Evolutionary conservation across 2,113 vertebrate genomes (phyloP), one percentile per base, ranked within the genome.

Genomic region (Carassius gibelio): DNA sequence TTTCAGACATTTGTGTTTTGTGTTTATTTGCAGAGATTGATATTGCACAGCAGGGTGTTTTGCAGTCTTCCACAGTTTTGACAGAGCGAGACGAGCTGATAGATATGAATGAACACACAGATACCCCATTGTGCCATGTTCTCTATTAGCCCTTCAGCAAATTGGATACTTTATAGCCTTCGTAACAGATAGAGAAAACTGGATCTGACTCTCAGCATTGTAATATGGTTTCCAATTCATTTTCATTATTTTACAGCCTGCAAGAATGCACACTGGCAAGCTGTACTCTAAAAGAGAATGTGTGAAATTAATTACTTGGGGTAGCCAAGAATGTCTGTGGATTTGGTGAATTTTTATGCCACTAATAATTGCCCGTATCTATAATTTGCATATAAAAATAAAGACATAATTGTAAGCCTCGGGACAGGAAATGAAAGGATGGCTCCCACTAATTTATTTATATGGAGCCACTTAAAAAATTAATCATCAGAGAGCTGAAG

Each of bases 331-430:
- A 87, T 84, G 87, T 55, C 75, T 87, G 83, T 69, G 86, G 78
- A 48, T 84, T 66, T 82, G 64, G 62, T 81, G 68, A 59, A 84
- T 75, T 85, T 80, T 83, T 75, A 55, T 62, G 50, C 79, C 61
- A 76, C 82, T 80, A 89, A 87, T 75, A 87, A 85, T 77, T 55
- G 15, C 36, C 36, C 13, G 50, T 68, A 83, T 84, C 85, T 87
- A 71, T 86, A 89, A 90, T 89, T 89, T 85, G 48, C 59, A 76
- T 72, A 68, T 83, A 84, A 86, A 89, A 86, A 88, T 88, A 88
- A 88, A 84, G 76, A 42, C 78, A 62, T 87, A 84, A 88, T 87
- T 90, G 85, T 82, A 75, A 83, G 75, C 84, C 84, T 52, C 55
- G 55, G 68, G 30, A 84, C 79, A 62, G 34, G 48, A 48, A 89